Evolutionary conservation across 2,797 vertebrate species (phyloP).

Genomic region (Fistularia tabacaria): DNA sequence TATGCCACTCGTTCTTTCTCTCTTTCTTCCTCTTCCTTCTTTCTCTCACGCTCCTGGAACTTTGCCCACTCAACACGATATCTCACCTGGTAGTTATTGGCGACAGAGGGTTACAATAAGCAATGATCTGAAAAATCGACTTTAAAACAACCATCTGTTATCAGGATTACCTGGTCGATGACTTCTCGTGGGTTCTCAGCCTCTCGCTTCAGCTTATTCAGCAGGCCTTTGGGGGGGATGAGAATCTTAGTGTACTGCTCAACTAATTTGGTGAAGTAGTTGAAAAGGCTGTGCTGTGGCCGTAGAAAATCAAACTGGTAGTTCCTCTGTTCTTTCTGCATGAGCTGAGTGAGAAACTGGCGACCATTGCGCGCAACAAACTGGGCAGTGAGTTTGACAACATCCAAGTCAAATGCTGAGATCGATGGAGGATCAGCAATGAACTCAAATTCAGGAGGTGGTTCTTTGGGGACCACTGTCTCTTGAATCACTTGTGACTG

Average conservation of each 20-base stretch:
- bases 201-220: conserved; percentile 91
- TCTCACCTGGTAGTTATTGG: conserved; percentile 77
- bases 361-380: conserved; percentile 96
- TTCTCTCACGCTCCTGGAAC: conserved; percentile 95
- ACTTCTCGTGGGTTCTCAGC: conserved; percentile 94
- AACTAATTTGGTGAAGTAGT: conserved; percentile 98
- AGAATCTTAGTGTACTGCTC: conserved; percentile 99
- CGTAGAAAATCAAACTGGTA: conserved; percentile 98
- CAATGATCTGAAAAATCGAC: not conserved
- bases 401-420: conserved; percentile 95
- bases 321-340: conserved; percentile 99
- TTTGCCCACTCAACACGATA: conserved; percentile 99
- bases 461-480: conserved; percentile 90
- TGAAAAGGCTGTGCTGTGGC: conserved; percentile 97
- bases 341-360: conserved; percentile 97
- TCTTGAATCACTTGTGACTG: conserved; percentile 97
- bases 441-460: conserved; percentile 95
- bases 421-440: conserved; percentile 97
- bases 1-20: conserved; percentile 96
- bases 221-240: conserved; percentile 94
- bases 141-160: not conserved
- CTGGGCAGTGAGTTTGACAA: conserved; percentile 96
- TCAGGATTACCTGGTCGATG: conserved; percentile 88
- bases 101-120: not conserved
- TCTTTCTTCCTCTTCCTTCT: conserved; percentile 97